Evolutionary conservation across 2,113 vertebrate species (phyloP).

Genomic region (Otolemur garnettii): DNA sequence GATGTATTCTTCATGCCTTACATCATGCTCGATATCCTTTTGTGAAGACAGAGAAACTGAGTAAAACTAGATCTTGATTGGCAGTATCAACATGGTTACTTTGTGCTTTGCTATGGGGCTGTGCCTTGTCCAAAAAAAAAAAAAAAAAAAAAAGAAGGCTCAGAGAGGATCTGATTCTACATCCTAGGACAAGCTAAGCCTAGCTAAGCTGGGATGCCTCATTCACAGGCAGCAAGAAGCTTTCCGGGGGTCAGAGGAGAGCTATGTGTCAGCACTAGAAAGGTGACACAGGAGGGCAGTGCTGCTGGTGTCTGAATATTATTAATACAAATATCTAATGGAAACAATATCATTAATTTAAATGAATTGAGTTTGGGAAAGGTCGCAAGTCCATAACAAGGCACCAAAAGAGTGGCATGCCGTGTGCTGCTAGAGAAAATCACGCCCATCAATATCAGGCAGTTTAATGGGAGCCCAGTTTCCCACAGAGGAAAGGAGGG

Average conservation of each 20-base stretch:
- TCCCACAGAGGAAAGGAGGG: not conserved
- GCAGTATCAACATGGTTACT: not conserved
- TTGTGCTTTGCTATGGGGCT: not conserved
- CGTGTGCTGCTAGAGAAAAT: not conserved
- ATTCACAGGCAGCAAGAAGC: not conserved
- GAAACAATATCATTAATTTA: not conserved
- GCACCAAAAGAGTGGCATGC: not conserved
- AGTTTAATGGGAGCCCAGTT: not conserved
- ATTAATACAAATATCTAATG: not conserved
- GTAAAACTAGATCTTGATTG: not conserved
- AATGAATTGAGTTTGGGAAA: not conserved
- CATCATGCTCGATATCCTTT: not conserved
- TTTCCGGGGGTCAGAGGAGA: not conserved
- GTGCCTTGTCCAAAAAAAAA: not conserved
- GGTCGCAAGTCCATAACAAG: not conserved
- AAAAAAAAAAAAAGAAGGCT: not conserved
- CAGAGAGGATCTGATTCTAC: not conserved
- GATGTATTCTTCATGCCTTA: not conserved
- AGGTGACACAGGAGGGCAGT: not conserved
- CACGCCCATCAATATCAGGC: not conserved
- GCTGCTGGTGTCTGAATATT: not conserved
- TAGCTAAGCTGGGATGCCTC: not conserved
- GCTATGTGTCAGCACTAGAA: not conserved
- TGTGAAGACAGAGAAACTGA: not conserved
- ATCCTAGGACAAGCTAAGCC: not conserved